Base-by-base conservation (phyloP, 2,888 invertebrate genomes). In the Melieria picta region DNA sequence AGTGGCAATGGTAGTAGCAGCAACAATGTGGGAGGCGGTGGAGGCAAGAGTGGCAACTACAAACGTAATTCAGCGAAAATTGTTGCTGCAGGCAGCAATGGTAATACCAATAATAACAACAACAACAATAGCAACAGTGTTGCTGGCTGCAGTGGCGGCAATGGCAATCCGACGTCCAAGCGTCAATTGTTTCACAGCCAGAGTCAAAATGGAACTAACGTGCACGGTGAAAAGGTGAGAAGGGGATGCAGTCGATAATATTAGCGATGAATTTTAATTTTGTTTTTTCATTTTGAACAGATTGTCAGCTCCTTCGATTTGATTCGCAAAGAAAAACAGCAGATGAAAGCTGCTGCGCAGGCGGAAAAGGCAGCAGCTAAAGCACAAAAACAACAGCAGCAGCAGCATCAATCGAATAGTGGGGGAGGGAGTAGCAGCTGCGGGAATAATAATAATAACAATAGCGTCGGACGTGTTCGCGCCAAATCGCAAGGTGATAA, bases 101-200 rank as follows among this genome's bases (percentile, higher is more conserved):
- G 69, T 57, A 74, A 72, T 55, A 13, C 69, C 58, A 67, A 66
- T 63, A 72, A 67, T 71, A 56, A 52, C 56, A 65, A 72, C 66
- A 65, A 13, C 66, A 70, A 46, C 71, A 55, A 45, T 64, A 67
- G 43, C 60, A 66, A 55, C 60, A 70, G 13, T 46, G 64, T n/a
- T 47, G 66, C 16, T 47, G 43, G 47, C 57, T 62, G 42, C 63
- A 73, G 16, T 57, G 52, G 50, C 52, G 62, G 45, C 46, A 74
- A 52, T 62, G 68, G 60, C 57, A 69, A 30, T 61, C 58, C 65
- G 56, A 71, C 79, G 69, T 77, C 83, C 63, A 85, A 84, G 76
- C 83, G 86, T 63, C 85, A 85, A 79, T 79, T 85, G 78, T 84
- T 85, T 75, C 85, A 85, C 74, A 85, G 85, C 79, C 85, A 85